Conservation (phyloP, 1,140 invertebrate genomes). For the Lucilia cuprina region DNA sequence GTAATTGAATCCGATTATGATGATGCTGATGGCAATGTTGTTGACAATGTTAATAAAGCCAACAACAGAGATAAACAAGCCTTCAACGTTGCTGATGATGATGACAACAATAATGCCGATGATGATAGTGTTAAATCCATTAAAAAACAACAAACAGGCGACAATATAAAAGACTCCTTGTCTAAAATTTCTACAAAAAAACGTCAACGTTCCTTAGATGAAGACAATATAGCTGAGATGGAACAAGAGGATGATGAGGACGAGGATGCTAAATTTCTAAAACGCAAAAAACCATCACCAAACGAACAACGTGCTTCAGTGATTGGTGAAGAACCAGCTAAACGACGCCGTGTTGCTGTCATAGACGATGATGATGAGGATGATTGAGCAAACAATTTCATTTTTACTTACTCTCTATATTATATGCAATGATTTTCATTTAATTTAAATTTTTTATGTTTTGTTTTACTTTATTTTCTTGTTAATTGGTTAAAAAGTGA, state of each 20-base stretch:
- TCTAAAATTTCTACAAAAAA: constrained; percentile 38
- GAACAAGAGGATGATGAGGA: constrained; percentile 35
- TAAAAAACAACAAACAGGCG: constrained; percentile 31
- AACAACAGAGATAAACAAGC: constrained; percentile 29
- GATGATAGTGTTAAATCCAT: not conserved
- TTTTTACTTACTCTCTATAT: not conserved
- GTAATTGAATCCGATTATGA: constrained; percentile 61
- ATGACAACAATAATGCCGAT: not conserved
- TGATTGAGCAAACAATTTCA: constrained; percentile 36
- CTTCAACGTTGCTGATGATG: not conserved
- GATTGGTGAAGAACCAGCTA: constrained; percentile 46
- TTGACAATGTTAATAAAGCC: constrained; percentile 26
- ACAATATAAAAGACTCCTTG: not conserved
- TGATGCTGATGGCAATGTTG: constrained; percentile 40
- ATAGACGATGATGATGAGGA: constrained; percentile 60
- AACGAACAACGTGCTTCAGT: constrained; percentile 20
- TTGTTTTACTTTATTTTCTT: not conserved
- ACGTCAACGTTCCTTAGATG: constrained; percentile 52
- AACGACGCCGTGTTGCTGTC: constrained; percentile 57
- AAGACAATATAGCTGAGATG: constrained; percentile 40
- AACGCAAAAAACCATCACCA: constrained; percentile 53
- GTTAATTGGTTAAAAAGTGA: not conserved
- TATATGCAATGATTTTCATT: constrained; percentile 8
- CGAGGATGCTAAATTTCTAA: constrained; percentile 56
- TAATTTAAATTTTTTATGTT: not conserved